Evolutionary conservation across 2,113 vertebrate species (phyloP).

Genomic region (Sminthopsis crassicaudata): DNA sequence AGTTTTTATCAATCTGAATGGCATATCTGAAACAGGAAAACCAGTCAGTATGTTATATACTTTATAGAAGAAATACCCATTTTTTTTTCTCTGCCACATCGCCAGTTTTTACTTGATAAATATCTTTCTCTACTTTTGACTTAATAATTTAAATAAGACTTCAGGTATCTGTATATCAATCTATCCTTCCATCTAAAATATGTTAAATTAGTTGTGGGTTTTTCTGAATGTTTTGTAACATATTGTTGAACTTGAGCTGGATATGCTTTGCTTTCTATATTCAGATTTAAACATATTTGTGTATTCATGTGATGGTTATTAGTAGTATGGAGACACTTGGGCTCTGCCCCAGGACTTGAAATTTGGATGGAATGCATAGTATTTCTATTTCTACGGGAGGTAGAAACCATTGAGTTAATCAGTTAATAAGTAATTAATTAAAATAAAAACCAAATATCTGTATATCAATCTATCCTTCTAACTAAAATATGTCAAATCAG

Average conservation of each 20-base stretch:
- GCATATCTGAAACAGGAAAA: background rate
- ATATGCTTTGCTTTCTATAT: background rate
- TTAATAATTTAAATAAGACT: background rate
- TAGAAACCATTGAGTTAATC: background rate
- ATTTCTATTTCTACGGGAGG: background rate
- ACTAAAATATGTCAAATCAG: background rate
- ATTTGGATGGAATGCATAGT: background rate
- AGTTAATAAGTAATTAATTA: background rate
- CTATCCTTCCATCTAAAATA: background rate
- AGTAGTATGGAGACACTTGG: background rate
- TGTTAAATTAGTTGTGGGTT: background rate
- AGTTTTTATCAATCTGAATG: slow-evolving; percentile 12
- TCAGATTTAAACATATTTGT: background rate
- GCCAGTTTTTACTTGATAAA: background rate
- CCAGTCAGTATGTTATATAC: slow-evolving; percentile 17
- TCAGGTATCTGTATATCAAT: background rate
- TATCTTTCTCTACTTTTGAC: background rate
- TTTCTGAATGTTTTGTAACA: background rate
- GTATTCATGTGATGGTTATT: background rate
- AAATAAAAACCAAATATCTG: background rate
- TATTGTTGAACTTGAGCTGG: background rate
- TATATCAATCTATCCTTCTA: background rate
- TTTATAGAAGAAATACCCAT: slow-evolving; percentile 1
- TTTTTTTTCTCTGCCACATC: background rate
- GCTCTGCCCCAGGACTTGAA: background rate